phyloP scores from a whole-genome alignment of 2,888 invertebrate genomes.

The Drosophila quasianomalipes region DNA sequence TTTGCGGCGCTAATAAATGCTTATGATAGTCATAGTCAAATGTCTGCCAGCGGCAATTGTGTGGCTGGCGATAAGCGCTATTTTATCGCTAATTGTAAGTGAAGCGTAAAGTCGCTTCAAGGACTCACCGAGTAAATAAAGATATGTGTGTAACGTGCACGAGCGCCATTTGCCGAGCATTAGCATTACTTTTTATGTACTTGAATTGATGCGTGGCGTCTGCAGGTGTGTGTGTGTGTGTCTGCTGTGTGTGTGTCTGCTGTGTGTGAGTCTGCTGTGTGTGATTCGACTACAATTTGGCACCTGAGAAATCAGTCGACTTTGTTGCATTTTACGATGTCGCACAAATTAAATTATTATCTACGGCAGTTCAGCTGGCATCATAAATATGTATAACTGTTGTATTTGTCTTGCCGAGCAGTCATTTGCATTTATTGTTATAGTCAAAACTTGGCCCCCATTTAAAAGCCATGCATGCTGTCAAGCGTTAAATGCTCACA shows the following conservation, averaged over 20 bases:
- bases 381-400: conserved; percentile 54
- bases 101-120: conserved; percentile 50
- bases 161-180: conserved; percentile 58
- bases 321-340: conserved; percentile 59
- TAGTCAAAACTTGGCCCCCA: conserved; percentile 62
- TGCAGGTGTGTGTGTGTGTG: conserved; percentile 6
- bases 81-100: conserved; percentile 75
- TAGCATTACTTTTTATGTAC: conserved; percentile 71
- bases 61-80: conserved; percentile 63
- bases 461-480: conserved; percentile 67
- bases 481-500: conserved; percentile 65
- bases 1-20: conserved; percentile 69
- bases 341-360: conserved; percentile 75
- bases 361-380: conserved; percentile 55
- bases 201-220: conserved; percentile 49
- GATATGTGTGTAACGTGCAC: conserved; percentile 47
- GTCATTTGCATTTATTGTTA: conserved; percentile 76
- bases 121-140: conserved; percentile 53
- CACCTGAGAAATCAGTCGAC: conserved; percentile 42
- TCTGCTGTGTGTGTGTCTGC: conserved; percentile 15
- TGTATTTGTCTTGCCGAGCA: conserved; percentile 6
- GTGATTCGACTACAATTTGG: conserved; percentile 14
- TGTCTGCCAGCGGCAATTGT: conserved; percentile 31
- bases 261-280: conserved; percentile 14
- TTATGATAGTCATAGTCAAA: conserved; percentile 47